Evolutionary conservation across 2,113 vertebrate genomes (phyloP).

Genomic region (Nettapus auritus): DNA sequence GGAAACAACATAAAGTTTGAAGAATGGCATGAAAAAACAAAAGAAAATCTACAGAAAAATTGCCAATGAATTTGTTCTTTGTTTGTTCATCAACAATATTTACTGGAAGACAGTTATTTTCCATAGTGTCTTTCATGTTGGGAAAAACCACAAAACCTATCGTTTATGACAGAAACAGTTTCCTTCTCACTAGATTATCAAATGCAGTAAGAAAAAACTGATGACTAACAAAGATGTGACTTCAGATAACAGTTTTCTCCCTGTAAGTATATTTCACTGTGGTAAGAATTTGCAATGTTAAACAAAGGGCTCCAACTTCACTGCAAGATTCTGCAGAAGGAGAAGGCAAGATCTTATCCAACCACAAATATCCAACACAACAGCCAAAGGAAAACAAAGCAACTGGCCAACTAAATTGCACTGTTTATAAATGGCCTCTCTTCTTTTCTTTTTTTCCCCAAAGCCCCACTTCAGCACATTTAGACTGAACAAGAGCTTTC

Average conservation of each 20-base stretch:
- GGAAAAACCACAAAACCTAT: constrained; percentile 40
- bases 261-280: background rate
- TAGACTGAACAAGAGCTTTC: background rate
- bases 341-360: constrained; percentile 2
- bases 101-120: constrained; percentile 48
- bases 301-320: background rate
- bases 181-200: constrained; percentile 40
- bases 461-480: constrained; percentile 12
- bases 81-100: background rate
- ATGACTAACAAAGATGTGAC: constrained; percentile 54
- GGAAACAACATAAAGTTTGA: constrained; percentile 21
- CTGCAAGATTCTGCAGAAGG: constrained; percentile 19
- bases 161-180: background rate
- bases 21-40: background rate
- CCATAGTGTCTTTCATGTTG: constrained; percentile 17
- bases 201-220: background rate
- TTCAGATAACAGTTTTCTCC: constrained; percentile 26
- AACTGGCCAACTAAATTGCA: background rate
- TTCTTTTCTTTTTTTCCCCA: no score
- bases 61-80: constrained; percentile 12
- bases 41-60: constrained; percentile 17
- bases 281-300: background rate
- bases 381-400: constrained; percentile 61
- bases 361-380: constrained; percentile 55
- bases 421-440: constrained; percentile 2